A percentile compares a stretch with the other conserved stretches of the same genome.
Conservation (phyloP, 1,140 invertebrate species). For the Yoshiicerus persimilis region DNA sequence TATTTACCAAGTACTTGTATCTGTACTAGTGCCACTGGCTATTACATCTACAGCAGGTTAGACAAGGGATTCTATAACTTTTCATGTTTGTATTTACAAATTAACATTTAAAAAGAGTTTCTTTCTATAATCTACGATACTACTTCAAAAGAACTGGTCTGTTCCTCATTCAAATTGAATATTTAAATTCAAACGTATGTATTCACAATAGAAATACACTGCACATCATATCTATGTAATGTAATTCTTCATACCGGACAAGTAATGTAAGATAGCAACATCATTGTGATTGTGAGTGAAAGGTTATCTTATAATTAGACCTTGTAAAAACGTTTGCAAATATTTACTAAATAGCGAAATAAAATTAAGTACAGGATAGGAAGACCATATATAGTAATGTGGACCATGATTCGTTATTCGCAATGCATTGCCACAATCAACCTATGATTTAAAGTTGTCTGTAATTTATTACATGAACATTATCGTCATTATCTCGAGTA, state of each 20-base stretch:
- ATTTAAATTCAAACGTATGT: neutral
- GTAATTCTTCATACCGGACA: too few species aligned
- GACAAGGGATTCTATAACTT: neutral
- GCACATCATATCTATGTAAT: too few species aligned
- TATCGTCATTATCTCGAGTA: neutral
- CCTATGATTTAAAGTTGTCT: neutral
- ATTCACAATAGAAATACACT: too few species aligned
- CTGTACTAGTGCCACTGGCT: neutral
- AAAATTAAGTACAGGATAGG: neutral
- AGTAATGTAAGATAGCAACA: too few species aligned
- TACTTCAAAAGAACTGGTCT: neutral
- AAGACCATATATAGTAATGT: neutral
- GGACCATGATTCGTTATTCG: neutral
- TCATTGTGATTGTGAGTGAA: too few species aligned
- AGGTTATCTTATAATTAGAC: too few species aligned
- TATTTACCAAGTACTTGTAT: neutral
- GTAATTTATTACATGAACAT: neutral
- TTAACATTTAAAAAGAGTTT: neutral
- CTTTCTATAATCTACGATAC: too few species aligned
- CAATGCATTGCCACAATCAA: neutral
- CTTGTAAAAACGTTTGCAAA: neutral
- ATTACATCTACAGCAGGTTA: neutral
- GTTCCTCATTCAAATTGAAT: conserved; percentile 8
- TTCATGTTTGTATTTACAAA: neutral
- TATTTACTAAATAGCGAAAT: neutral